Base-by-base conservation (phyloP, 2,888 invertebrate genomes). In the Arge pagana region DNA sequence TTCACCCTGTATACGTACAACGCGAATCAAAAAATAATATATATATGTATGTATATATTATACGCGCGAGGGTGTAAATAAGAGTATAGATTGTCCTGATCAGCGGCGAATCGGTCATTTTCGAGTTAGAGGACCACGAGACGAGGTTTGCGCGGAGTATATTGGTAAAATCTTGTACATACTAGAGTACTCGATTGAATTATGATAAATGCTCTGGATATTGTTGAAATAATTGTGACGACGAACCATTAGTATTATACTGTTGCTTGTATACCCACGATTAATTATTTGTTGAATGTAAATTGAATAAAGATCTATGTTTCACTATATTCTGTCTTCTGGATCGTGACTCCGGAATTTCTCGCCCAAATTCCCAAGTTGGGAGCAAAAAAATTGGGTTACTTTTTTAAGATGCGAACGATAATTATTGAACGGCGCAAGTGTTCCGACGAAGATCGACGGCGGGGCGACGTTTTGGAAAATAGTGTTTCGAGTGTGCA, bases 251-350 rank as follows among this genome's bases (percentile, higher is more conserved):
- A 37, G 42, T 31, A 35, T 40, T 11, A 45, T 10, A 31, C 62
- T 62, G 61, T 63, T 65, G 69, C 63, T 67, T 65, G 58, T 63
- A 68, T 64, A 68, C 60, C 60, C 64, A 59, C 55, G 58, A 66
- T 54, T 56, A 57, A 66, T 65, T 66, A 71, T 70, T 70, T 70
- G 69, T 72, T 71, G 63, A 70, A 62, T 70, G 66, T 70, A 69
- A 64, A 40, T 62, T 61, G 63, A 71, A 71, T 70, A 70, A 72
- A 72, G 63, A 56, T 71, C 67, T 70, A 71, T 71, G 68, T 70
- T 72, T 71, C 66, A 69, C 65, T 70, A 70, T 26, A 41, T 11
- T n/a, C n/a, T n/a, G n/a, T n/a, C n/a, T n/a, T n/a, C n/a, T n/a
- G n/a, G n/a, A n/a, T n/a, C n/a, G n/a, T n/a, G n/a, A n/a, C n/a